These are phyloP conservation scores for Tokudaia tokunoshimensis DNA, from an alignment of 2,797 vertebrate genomes.

Conservation along the genomic window DNA sequence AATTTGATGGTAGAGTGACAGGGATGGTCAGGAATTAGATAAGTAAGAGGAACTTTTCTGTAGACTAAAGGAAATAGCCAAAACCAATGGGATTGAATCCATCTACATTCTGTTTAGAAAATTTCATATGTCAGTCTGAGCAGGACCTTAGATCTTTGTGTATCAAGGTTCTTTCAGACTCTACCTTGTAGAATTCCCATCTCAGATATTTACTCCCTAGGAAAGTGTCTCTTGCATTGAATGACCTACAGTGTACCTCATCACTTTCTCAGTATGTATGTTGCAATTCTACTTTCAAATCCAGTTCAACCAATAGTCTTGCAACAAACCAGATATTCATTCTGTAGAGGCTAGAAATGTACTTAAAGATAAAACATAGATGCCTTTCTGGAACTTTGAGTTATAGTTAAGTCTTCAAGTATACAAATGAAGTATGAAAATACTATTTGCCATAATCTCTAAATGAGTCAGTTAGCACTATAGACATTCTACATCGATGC, in stretches of 20 bases:
- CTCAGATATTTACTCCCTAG: neutral
- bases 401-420: neutral
- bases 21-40: neutral
- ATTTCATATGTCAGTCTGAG: neutral
- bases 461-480: neutral
- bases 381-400: neutral
- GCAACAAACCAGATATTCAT: neutral
- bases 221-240: neutral
- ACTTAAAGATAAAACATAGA: neutral
- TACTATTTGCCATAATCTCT: neutral
- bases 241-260: neutral
- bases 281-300: conserved; percentile 21
- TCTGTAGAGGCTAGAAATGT: neutral
- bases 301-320: neutral
- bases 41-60: neutral
- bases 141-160: neutral
- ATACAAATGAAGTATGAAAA: neutral
- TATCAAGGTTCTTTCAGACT: neutral
- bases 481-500: neutral
- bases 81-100: neutral
- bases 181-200: neutral
- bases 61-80: neutral
- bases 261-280: neutral
- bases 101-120: neutral
- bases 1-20: neutral